phyloP scores from a whole-genome alignment of 2,888 invertebrate species.

The Nasonovia ribisnigri region DNA sequence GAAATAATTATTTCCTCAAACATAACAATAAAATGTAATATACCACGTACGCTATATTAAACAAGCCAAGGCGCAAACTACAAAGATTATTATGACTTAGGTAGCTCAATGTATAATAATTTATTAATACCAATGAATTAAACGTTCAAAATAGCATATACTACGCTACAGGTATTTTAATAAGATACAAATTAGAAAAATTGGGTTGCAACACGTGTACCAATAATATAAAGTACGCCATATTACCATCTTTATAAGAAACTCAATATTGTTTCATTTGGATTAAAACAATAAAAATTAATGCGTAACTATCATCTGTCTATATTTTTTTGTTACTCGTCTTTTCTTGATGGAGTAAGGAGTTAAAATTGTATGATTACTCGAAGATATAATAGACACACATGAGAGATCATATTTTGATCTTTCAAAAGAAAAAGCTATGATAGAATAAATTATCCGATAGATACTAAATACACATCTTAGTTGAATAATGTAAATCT shows the following conservation, averaged over 20 bases:
- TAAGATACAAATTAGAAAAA: neutral
- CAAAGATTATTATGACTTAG: neutral
- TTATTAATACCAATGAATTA: neutral
- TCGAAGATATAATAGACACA: neutral
- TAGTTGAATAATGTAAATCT: too few species aligned
- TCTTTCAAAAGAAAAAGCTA: neutral
- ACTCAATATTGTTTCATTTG: neutral
- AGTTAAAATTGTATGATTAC: neutral
- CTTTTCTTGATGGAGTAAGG: neutral
- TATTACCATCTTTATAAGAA: neutral
- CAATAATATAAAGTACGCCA: neutral
- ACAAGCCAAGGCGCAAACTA: neutral
- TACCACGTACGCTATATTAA: neutral
- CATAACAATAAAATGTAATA: neutral
- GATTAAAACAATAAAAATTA: neutral
- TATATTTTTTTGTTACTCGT: neutral
- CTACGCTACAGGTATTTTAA: neutral
- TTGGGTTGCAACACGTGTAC: neutral
- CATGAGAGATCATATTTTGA: neutral
- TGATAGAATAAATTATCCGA: neutral
- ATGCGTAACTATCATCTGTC: neutral
- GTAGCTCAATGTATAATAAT: too few species aligned
- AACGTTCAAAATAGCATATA: too few species aligned
- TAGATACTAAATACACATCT: neutral
- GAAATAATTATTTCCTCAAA: slow-evolving; percentile 27